A percentile compares a stretch with the other conserved stretches of the same genome.
Conservation (phyloP, 2,797 vertebrate species). For the Melanotaenia maccullochi region DNA sequence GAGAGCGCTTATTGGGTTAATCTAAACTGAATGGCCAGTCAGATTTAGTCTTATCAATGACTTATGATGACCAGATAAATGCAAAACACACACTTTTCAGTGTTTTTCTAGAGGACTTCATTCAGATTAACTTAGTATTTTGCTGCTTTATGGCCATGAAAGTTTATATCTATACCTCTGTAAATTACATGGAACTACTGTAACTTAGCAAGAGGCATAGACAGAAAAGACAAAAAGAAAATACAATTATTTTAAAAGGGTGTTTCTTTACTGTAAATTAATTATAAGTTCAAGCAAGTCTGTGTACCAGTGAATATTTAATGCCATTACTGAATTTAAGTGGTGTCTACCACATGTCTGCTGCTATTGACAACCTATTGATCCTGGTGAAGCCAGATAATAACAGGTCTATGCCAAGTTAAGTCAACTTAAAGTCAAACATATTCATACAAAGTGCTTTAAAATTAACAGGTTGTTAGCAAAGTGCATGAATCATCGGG, state of each 20-base stretch:
- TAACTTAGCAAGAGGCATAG: constrained; percentile 1
- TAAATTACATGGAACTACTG: constrained; percentile 10
- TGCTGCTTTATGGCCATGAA: constrained; percentile 23
- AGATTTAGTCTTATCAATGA: constrained; percentile 39
- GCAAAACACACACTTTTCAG: constrained; percentile 4
- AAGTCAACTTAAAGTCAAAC: constrained; percentile 46
- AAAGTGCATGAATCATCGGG: constrained; percentile 46
- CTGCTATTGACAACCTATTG: constrained; percentile 46
- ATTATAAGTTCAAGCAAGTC: constrained; percentile 11
- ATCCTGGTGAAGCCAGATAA: constrained; percentile 40
- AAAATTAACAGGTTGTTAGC: constrained; percentile 57
- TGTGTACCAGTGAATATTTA: constrained; percentile 5
- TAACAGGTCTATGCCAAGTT: constrained; percentile 37
- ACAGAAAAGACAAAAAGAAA: neutral
- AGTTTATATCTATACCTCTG: constrained; percentile 40
- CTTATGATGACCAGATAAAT: constrained; percentile 25
- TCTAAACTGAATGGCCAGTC: constrained; percentile 21
- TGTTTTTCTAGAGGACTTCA: constrained; percentile 41
- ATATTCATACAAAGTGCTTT: constrained; percentile 42
- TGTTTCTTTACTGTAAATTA: constrained; percentile 27
- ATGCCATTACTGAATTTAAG: constrained; percentile 23
- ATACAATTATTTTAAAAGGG: constrained; percentile 6
- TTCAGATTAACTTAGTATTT: constrained; percentile 36
- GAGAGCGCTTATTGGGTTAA: constrained; percentile 29
- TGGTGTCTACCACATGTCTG: neutral